Base-by-base conservation (phyloP, 2,797 vertebrate species). In the Champsocephalus gunnari region DNA sequence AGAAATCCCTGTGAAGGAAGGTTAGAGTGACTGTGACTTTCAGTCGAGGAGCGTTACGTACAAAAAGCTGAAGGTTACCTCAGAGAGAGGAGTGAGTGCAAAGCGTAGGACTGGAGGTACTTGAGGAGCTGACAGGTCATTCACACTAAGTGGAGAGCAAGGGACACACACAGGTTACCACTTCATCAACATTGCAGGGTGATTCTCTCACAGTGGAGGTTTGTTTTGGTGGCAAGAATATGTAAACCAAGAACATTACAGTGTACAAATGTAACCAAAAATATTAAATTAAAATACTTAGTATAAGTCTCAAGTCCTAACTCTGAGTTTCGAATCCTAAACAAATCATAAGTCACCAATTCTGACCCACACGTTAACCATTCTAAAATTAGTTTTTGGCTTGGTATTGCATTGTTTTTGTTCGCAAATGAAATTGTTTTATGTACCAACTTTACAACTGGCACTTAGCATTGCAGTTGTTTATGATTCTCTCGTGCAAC, bases 11-110 rank as follows among this genome's bases (percentile, higher is more conserved):
- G 61, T 75, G 59, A 77, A 73, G 84, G 55, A 77, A 17, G 71
- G 66, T 74, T 76, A 67, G 79, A 65, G 71, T 85, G 76, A 84
- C 73, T 28, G 50, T 81, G 81, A 73, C 75, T 76, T 81, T 85
- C 45, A 82, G 58, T 50, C 32, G 48, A 12, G 11, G 51, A 45
- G 71, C 68, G 51, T 78, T 70, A 66, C 12, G 5, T 14, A 38
- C 4, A 9, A 53, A 17, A 12, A n/a, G 54, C 51, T 79, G 79
- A 80, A 69, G 81, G 72, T 87, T 73, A 89, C 77, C 85, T 75
- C 74, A 53, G 43, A 24, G 21, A 41, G 55, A 38, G 3, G 55
- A 58, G 59, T 8, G 28, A 49, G 48, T 4, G 28, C 16, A 12
- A 41, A 19, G 47, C 48, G 59, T 63, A 49, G 72, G 71, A 71